These are phyloP conservation scores for Myotis yumanensis DNA, from an alignment of 2,113 vertebrate genomes.

Conservation along the genomic window DNA sequence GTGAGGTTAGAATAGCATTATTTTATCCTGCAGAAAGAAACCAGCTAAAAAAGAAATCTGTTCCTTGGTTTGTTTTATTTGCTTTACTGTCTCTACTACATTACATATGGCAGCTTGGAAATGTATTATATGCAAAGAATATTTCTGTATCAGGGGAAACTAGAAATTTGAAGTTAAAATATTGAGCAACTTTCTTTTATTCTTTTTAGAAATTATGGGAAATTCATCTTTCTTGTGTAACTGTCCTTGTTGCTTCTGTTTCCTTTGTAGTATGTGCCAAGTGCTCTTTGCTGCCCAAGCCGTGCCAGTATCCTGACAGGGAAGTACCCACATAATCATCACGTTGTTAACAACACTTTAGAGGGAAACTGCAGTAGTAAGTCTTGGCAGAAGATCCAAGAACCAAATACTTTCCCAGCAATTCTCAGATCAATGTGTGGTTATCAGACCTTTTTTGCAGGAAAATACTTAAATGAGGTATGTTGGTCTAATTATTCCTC, in stretches of 20 bases:
- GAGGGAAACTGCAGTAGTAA: slow-evolving; percentile 98
- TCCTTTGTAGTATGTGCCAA: slow-evolving; percentile 93
- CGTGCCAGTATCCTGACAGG: slow-evolving; percentile 97
- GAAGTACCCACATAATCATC: slow-evolving; percentile 98
- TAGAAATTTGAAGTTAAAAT: not conserved
- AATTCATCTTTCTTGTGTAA: not conserved
- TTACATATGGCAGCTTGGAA: not conserved
- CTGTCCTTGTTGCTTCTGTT: slow-evolving; percentile 25
- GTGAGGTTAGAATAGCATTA: not conserved
- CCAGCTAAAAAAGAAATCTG: not conserved
- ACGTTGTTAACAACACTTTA: slow-evolving; percentile 96
- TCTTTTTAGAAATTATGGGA: not conserved
- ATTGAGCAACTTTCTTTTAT: not conserved
- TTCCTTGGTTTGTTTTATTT: not conserved
- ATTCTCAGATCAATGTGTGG: slow-evolving; percentile 86
- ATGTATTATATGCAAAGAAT: not conserved
- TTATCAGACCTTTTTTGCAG: slow-evolving; percentile 98
- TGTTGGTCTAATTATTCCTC: not conserved
- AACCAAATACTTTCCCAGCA: slow-evolving; percentile 91
- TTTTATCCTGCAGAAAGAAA: not conserved
- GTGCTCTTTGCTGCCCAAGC: slow-evolving; percentile 97
- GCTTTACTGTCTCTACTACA: not conserved
- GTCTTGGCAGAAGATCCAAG: slow-evolving; percentile 97
- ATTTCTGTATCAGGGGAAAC: not conserved
- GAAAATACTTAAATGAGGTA: slow-evolving; percentile 98